A percentile compares a stretch with the other conserved stretches of the same genome.
Evolutionary conservation across 2,113 vertebrate genomes (phyloP).

Genomic region (Heliornis fulica): DNA sequence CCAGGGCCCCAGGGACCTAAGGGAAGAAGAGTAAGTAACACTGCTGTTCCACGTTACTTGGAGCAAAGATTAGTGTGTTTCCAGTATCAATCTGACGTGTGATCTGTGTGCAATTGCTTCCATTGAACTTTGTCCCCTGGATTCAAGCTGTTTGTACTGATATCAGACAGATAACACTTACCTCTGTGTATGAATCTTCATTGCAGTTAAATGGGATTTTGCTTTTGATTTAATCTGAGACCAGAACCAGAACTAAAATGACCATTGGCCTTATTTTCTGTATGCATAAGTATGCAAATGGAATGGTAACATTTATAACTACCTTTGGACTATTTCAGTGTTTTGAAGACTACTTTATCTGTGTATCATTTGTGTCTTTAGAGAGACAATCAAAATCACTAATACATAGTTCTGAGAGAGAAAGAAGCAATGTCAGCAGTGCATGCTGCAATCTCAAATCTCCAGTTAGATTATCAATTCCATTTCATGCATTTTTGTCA

Average conservation of each 20-base stretch:
- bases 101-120: neutral
- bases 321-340: neutral
- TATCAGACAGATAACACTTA: neutral
- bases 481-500: neutral
- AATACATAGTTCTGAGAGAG: neutral
- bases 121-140: neutral
- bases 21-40: constrained; percentile 87
- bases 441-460: neutral
- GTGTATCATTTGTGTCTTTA: neutral
- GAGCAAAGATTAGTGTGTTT: neutral
- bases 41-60: neutral
- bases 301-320: neutral
- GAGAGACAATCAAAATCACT: neutral
- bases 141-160: neutral
- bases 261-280: neutral
- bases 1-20: constrained; percentile 84
- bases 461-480: neutral
- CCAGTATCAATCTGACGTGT: neutral
- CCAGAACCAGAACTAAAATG: neutral
- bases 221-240: neutral
- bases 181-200: neutral
- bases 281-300: neutral
- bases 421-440: neutral
- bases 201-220: neutral
- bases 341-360: neutral